phyloP scores from a whole-genome alignment of 2,113 vertebrate genomes.

The Lycocorax pyrrhopterus region DNA sequence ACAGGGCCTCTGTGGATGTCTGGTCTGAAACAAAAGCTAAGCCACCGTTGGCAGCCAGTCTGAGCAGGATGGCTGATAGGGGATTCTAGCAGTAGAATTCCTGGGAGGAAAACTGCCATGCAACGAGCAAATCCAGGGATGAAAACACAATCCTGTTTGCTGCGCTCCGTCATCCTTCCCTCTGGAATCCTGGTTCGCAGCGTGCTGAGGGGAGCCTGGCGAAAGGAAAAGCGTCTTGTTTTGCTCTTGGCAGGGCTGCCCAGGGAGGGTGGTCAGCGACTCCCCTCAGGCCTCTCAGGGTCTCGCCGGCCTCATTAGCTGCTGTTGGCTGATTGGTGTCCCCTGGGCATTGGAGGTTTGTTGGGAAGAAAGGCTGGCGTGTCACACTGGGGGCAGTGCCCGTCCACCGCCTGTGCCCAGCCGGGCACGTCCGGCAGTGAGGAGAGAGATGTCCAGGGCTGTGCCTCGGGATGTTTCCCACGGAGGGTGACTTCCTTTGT shows the following conservation, averaged over 20 bases:
- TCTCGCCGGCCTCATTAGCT: neutral
- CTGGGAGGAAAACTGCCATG: neutral
- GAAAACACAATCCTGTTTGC: neutral
- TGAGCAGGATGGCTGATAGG: neutral
- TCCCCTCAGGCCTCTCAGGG: neutral
- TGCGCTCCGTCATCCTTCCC: neutral
- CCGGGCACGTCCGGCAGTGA: neutral
- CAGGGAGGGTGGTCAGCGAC: neutral
- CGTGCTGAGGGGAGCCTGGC: neutral
- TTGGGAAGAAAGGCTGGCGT: neutral
- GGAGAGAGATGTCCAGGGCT: neutral
- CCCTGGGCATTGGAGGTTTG: neutral
- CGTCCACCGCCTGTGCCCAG: neutral
- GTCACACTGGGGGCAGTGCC: neutral
- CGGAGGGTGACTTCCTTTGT: neutral
- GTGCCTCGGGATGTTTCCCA: neutral
- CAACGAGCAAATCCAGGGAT: neutral
- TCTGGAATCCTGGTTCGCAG: neutral
- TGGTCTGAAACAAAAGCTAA: slow-evolving; percentile 16
- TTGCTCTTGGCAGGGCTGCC: neutral
- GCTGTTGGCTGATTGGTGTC: neutral
- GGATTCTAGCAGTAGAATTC: neutral
- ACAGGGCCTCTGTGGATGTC: neutral
- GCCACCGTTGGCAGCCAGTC: neutral
- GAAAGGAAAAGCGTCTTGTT: neutral